These are phyloP conservation scores for Romanomermis culicivorax DNA, from an alignment of 2,888 invertebrate genomes.

Conservation along the genomic window DNA sequence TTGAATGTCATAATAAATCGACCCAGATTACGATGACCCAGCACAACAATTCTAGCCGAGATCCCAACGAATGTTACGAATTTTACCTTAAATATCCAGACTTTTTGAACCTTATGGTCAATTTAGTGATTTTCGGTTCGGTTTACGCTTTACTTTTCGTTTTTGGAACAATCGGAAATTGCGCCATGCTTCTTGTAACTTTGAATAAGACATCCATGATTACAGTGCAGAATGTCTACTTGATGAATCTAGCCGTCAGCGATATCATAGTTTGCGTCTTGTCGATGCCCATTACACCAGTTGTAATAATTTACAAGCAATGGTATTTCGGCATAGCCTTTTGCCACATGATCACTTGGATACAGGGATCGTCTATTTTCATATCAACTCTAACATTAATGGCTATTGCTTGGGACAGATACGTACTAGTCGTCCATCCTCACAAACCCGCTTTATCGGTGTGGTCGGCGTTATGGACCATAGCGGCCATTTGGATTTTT, in stretches of 20 bases:
- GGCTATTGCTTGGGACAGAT: conserved; percentile 86
- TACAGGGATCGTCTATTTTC: conserved; percentile 84
- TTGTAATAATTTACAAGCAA: conserved; percentile 64
- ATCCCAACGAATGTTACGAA: background rate
- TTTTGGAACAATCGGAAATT: conserved; percentile 23
- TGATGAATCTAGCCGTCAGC: conserved; percentile 76
- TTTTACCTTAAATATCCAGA: conserved; percentile 1
- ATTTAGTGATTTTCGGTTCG: conserved; percentile 17
- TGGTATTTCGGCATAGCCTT: conserved; percentile 79
- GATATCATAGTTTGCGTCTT: conserved; percentile 76
- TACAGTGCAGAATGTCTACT: conserved; percentile 53
- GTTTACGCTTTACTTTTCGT: conserved; percentile 23
- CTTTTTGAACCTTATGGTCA: background rate
- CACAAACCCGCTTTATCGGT: conserved; percentile 23
- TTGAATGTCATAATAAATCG: too few relatives aligned
- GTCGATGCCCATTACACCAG: conserved; percentile 83
- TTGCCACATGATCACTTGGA: conserved; percentile 76
- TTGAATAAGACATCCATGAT: conserved; percentile 18
- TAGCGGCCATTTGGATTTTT: conserved; percentile 32
- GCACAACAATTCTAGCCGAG: too few relatives aligned
- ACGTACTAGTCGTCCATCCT: conserved; percentile 33
- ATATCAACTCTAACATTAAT: conserved; percentile 86
- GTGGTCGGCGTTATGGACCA: conserved; percentile 16
- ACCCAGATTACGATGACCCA: too few relatives aligned
- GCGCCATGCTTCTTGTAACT: conserved; percentile 20